These are phyloP conservation scores for Crocidura indochinensis DNA, from an alignment of 2,797 vertebrate genomes.

Conservation along the genomic window DNA sequence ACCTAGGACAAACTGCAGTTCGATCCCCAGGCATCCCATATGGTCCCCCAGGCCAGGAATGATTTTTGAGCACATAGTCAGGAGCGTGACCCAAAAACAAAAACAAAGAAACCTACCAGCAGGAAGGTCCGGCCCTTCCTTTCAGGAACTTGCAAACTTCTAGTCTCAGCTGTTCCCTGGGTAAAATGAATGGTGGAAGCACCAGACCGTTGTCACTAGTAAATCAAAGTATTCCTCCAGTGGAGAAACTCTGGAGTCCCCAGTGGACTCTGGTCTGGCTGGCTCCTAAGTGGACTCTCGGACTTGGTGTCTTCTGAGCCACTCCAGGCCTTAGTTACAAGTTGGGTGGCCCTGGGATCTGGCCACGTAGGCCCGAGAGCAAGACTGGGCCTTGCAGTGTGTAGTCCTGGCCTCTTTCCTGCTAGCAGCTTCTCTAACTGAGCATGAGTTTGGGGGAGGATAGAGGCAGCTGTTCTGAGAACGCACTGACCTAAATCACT, in stretches of 20 bases:
- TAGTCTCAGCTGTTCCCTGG: neutral
- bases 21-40: too few species aligned
- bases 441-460: neutral
- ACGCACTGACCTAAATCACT: neutral
- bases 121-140: too few species aligned
- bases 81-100: too few species aligned
- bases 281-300: neutral
- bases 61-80: too few species aligned
- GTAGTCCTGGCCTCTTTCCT: neutral
- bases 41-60: too few species aligned
- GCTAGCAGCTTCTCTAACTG: neutral
- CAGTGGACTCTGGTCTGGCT: neutral
- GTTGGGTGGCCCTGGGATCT: neutral
- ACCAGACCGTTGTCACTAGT: neutral
- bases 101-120: too few species aligned
- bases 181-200: neutral
- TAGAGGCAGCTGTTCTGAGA: neutral
- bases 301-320: neutral
- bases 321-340: slow-evolving; percentile 25
- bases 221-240: neutral
- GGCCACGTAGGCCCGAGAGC: neutral
- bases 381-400: neutral
- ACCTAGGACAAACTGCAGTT: too few species aligned
- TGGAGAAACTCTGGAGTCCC: neutral
- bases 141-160: neutral